Evolutionary conservation across 1,140 invertebrate species (phyloP).

Genomic region (Brachionus angularis): DNA sequence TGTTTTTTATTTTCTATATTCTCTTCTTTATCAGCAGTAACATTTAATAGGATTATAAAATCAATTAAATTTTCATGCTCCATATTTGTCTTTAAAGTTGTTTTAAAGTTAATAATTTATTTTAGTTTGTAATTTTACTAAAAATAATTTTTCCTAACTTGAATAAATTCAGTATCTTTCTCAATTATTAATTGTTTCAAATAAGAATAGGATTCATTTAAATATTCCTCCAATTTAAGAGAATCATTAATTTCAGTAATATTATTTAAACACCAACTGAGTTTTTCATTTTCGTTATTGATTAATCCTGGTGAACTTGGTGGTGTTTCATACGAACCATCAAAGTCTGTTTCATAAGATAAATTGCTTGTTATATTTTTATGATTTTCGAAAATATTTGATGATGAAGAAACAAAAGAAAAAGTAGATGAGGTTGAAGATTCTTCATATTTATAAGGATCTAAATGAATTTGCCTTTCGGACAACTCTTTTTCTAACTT

Average conservation of each 20-base stretch:
- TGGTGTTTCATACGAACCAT: constrained; percentile 7
- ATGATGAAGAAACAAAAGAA: no score
- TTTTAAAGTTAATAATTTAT: neutral
- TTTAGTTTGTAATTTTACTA: neutral
- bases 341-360: neutral
- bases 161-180: neutral
- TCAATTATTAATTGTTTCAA: no score
- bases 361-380: neutral
- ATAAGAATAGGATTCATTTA: no score
- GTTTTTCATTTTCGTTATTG: neutral
- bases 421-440: neutral
- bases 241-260: neutral
- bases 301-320: constrained; percentile 10
- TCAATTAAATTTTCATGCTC: neutral
- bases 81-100: neutral
- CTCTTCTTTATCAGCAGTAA: constrained; percentile 1
- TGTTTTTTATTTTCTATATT: neutral
- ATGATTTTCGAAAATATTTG: neutral
- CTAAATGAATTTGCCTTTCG: neutral
- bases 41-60: neutral
- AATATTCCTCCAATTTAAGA: neutral
- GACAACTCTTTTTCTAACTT: constrained; percentile 3
- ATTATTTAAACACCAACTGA: neutral
- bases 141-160: neutral
- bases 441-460: neutral